phyloP scores from a whole-genome alignment of 2,113 vertebrate species.

The Phrynosoma platyrhinos region DNA sequence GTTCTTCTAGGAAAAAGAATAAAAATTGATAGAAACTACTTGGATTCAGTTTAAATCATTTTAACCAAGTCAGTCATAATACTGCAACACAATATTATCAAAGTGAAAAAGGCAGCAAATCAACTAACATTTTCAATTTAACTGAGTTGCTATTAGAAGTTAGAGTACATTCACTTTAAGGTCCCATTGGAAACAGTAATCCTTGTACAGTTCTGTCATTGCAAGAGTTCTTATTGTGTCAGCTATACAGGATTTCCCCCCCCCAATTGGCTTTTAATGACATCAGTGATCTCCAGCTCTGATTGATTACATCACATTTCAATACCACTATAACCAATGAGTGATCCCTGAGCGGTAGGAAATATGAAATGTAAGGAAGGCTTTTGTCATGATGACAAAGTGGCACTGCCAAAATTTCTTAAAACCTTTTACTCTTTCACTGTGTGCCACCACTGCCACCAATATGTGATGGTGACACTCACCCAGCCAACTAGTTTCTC shows the following conservation, averaged over 20 bases:
- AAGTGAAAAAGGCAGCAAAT: neutral
- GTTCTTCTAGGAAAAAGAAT: neutral
- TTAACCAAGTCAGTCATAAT: slow-evolving; percentile 1
- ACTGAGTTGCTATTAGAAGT: neutral
- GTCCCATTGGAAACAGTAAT: neutral
- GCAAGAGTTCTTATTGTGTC: neutral
- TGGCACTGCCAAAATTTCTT: no score
- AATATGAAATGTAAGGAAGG: neutral
- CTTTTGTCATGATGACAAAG: no score
- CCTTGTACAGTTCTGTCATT: neutral
- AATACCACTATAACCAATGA: no score
- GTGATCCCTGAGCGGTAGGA: neutral
- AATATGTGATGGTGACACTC: no score
- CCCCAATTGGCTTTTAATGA: neutral
- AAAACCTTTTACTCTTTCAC: no score
- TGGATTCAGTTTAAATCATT: neutral
- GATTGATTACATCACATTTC: neutral
- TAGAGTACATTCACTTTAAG: neutral
- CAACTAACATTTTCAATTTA: neutral
- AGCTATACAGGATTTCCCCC: neutral
- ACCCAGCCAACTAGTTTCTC: no score
- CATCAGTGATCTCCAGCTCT: neutral
- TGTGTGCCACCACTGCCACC: no score
- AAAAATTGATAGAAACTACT: neutral
- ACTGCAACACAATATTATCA: neutral